Base-by-base conservation (phyloP, 2,888 invertebrate species). In the Thymelicus lineola region DNA sequence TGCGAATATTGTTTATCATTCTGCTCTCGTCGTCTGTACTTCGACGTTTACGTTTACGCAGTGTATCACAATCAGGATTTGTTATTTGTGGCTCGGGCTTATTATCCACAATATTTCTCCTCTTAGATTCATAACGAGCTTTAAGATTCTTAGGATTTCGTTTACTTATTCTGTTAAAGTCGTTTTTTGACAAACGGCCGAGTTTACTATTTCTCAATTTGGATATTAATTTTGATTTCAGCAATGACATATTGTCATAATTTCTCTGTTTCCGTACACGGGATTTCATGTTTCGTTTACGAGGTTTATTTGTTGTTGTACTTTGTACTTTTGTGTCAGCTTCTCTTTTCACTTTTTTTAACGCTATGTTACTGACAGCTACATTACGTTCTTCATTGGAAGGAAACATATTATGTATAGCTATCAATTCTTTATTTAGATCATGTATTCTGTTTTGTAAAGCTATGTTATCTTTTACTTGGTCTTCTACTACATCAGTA, bases 401-500 rank as follows among this genome's bases (percentile, higher is more conserved):
- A 10, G 45, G 75, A 42, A 84, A 83, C 6, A 80, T 53, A 7
- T 75, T 76, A 10, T 80, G 78, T 45, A 86, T 77, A 60, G 80
- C 82, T 67, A 78, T 78, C 15, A 90, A 82, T 66, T 87, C 83
- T 38, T 78, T 80, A 59, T 87, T 87, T 42, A 90, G 79, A 38
- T 80, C 79, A 14, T 74, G 74, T 9, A 88, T 75, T 73, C 82
- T 80, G 9, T 76, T 79, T 45, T 75, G 77, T 2, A 89, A 76
- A 63, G 77, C 79, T 64, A 75, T 74, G 45, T 80, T 77, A 12
- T 75, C 72, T 7, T 77, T 57, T n/a, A 48, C 73, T 66, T 80
- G 73, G 20, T 79, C 76, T 35, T 80, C 74, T 66, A 4, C 6
- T 42, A 78, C 77, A 6, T 80, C 75, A 17, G 79, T 75, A 17